Conservation (phyloP, 2,113 vertebrate genomes). For the Odocoileus hemionus region DNA sequence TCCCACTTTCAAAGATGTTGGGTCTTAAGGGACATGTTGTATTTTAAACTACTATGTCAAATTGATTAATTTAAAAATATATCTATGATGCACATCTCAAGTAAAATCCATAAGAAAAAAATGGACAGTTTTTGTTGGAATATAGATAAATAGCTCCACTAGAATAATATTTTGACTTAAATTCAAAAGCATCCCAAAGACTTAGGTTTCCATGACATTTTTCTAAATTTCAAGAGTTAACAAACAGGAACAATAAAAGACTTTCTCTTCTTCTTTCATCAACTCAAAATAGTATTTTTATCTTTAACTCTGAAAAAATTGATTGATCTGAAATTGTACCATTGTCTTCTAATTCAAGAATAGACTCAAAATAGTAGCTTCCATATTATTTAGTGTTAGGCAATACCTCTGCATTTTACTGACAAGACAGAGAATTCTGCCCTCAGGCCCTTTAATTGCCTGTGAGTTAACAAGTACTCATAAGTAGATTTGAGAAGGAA, state of each 20-base stretch:
- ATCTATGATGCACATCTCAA: slow-evolving; percentile 43
- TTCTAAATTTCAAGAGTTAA: slow-evolving; percentile 36
- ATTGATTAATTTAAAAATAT: slow-evolving; percentile 61
- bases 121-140: slow-evolving; percentile 24
- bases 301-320: background rate
- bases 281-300: background rate
- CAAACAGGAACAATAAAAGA: slow-evolving; percentile 18
- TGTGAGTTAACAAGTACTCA: background rate
- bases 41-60: slow-evolving; percentile 70
- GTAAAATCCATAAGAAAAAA: slow-evolving; percentile 40
- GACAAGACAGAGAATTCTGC: background rate
- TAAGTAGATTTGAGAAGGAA: background rate
- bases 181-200: slow-evolving; percentile 21
- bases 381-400: background rate
- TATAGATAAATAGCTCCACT: slow-evolving; percentile 32
- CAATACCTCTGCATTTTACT: slow-evolving; percentile 1
- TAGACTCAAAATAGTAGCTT: background rate
- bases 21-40: slow-evolving; percentile 62
- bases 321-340: background rate
- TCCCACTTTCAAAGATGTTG: slow-evolving; percentile 62
- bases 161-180: slow-evolving; percentile 31
- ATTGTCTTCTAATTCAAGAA: background rate
- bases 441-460: background rate
- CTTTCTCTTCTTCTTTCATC: background rate
- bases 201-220: background rate